Conservation (phyloP, 2,113 vertebrate species). For the Microtus pennsylvanicus region DNA sequence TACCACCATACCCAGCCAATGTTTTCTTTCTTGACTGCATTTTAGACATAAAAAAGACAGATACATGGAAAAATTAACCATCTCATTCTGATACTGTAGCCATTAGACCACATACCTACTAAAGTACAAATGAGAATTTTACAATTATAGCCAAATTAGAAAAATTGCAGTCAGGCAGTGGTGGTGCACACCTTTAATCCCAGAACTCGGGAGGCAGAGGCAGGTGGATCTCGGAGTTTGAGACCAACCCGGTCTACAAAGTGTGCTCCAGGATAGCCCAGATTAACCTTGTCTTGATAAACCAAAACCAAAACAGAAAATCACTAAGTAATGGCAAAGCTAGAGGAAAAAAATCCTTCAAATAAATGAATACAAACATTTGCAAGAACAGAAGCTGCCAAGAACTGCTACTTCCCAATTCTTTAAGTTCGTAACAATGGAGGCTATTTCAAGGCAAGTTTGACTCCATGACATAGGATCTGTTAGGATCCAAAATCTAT, state of each 20-base stretch:
- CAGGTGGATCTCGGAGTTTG: no score
- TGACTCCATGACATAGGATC: not conserved
- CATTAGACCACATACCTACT: not conserved
- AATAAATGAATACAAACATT: not conserved
- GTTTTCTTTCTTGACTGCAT: not conserved
- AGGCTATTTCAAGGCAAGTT: not conserved
- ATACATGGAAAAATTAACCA: not conserved
- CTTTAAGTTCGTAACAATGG: not conserved
- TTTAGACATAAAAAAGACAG: conserved; percentile 10
- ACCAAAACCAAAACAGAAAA: not conserved
- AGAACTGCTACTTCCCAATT: not conserved
- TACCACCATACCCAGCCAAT: not conserved
- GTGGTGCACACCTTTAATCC: no score
- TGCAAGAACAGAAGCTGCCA: conserved; percentile 26
- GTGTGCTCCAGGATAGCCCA: no score
- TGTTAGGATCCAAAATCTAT: conserved; percentile 16
- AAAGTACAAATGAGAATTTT: conserved; percentile 37
- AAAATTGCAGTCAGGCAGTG: no score
- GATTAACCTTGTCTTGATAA: no score
- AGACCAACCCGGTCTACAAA: no score
- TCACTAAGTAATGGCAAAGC: not conserved
- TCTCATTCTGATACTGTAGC: not conserved
- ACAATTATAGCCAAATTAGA: not conserved
- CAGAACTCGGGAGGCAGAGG: no score
- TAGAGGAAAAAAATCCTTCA: not conserved